A percentile compares a stretch with the other conserved stretches of the same genome.
These are phyloP conservation scores for Epinephelus moara DNA, from an alignment of 2,113 vertebrate genomes.

Conservation along the genomic window DNA sequence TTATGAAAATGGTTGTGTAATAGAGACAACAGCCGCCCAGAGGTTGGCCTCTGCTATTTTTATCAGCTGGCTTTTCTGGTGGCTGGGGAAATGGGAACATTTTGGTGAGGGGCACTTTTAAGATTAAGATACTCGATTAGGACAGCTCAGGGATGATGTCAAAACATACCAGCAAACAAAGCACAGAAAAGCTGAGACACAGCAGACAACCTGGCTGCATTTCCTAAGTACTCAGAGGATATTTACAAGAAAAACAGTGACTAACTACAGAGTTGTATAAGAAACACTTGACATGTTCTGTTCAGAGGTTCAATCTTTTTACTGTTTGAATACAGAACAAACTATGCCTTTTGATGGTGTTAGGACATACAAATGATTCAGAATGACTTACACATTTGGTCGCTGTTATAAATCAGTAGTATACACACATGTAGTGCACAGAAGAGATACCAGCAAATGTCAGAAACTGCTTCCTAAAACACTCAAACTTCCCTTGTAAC, in stretches of 20 bases:
- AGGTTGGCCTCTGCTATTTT: conserved; percentile 59
- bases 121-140: conserved; percentile 47
- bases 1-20: conserved; percentile 62
- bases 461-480: not conserved
- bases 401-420: not conserved
- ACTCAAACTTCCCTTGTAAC: not conserved
- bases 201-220: not conserved
- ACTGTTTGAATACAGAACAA: conserved; percentile 2
- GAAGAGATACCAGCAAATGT: not conserved
- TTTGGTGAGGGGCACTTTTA: conserved; percentile 20
- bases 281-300: conserved; percentile 8
- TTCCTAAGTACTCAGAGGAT: not conserved
- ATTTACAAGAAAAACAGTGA: conserved; percentile 12
- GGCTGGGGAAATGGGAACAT: conserved; percentile 44
- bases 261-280: not conserved
- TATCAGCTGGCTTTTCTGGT: conserved; percentile 13
- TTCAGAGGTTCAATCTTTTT: not conserved
- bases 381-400: not conserved
- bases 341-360: not conserved
- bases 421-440: not conserved
- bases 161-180: conserved; percentile 33
- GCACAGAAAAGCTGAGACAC: not conserved
- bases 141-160: conserved; percentile 22
- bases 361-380: not conserved
- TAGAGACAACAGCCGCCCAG: conserved; percentile 31